Conservation (phyloP, 2,888 invertebrate genomes). For the Agrochola lychnidis region DNA sequence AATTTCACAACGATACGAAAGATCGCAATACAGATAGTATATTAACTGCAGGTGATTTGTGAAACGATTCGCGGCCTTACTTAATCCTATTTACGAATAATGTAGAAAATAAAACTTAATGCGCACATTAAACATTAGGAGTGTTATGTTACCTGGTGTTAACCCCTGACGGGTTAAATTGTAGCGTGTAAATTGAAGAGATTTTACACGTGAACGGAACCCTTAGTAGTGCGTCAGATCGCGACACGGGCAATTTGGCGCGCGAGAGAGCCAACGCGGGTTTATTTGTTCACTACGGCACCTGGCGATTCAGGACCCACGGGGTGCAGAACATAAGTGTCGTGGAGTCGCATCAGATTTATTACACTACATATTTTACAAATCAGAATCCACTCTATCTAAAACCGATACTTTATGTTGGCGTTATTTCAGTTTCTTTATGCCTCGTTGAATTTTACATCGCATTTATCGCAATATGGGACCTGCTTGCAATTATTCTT, state of each 20-base stretch:
- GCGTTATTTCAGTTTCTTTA: conserved; percentile 10
- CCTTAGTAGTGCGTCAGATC: conserved; percentile 86
- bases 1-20: conserved; percentile 57
- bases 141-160: conserved; percentile 73
- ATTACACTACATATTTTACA: conserved; percentile 38
- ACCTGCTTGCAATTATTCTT: not conserved
- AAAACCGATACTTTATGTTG: conserved; percentile 22
- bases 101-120: conserved; percentile 73
- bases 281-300: conserved; percentile 83
- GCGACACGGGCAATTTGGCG: conserved; percentile 88
- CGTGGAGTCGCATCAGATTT: conserved; percentile 67
- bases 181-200: conserved; percentile 84
- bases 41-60: conserved; percentile 64
- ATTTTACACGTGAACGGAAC: conserved; percentile 86
- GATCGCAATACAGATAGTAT: conserved; percentile 54
- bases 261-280: conserved; percentile 81
- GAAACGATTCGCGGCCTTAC: conserved; percentile 67
- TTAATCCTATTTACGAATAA: conserved; percentile 75
- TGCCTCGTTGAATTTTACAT: conserved; percentile 1
- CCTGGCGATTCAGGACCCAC: conserved; percentile 83
- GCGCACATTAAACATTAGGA: conserved; percentile 72
- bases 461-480: conserved; percentile 2
- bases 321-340: conserved; percentile 71
- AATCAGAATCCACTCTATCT: conserved; percentile 22
- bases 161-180: conserved; percentile 76